Base-by-base conservation (phyloP, 2,888 invertebrate species). In the Hirtodrosophila alboralis region DNA sequence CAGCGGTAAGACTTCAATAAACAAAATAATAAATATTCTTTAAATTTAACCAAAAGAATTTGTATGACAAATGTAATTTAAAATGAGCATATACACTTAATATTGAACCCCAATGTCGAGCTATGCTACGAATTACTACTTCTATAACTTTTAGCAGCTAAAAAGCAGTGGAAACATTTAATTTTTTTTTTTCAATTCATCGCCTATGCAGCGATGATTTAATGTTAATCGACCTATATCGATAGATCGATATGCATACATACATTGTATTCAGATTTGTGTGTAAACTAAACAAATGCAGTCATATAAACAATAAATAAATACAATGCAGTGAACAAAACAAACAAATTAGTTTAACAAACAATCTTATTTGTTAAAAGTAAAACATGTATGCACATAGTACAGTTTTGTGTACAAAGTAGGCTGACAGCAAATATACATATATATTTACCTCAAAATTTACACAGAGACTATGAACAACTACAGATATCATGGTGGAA, bases 401-500 rank as follows among this genome's bases (percentile, higher is more conserved):
- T 7, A n/a, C n/a, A 21, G 21, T 5, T 9, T 16, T 27, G 40
- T 33, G 26, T 12, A 1, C 10, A 44, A n/a, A 44, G 18, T 6
- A 10, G 12, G 12, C 38, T 21, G n/a, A 8, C 26, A n/a, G n/a
- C n/a, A n/a, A n/a, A n/a, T n/a, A n/a, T n/a, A n/a, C n/a, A n/a
- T 18, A 1, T 4, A 18, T 4, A 18, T 18, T 18, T 18, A 4
- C 3, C 18, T 5, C 27, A 27, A 40, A 21, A 7, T 2, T n/a
- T 38, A 51, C 23, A 18, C 13, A 45, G 12, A 44, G 41, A 38
- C 41, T 34, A 88, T 88, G 88, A 88, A 84, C 70, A 88, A 86
- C 65, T 87, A 87, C 76, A 81, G 88, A 72, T 85, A 87, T 72
- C 80, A 83, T 56, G 67, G 70, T 5, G 12, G 48, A 5, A 28